Evolutionary conservation across 2,888 invertebrate genomes (phyloP).

Genomic region (Perithous albicinctus): DNA sequence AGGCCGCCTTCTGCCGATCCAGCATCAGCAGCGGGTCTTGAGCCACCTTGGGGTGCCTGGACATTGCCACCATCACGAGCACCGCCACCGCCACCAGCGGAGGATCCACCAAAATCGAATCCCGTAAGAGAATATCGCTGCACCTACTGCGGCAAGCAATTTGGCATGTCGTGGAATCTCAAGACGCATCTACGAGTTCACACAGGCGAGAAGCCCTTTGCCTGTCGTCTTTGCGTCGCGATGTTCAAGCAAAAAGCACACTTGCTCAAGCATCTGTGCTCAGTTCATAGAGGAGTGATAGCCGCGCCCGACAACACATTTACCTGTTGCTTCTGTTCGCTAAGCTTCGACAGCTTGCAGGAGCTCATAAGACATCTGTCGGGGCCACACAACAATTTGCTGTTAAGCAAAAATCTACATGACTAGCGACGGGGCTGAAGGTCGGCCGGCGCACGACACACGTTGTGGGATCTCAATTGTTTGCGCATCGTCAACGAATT

Average conservation of each 20-base stretch:
- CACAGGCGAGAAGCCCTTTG: constrained; percentile 95
- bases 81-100: constrained; percentile 86
- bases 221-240: constrained; percentile 94
- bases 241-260: constrained; percentile 97
- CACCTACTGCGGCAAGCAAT: constrained; percentile 95
- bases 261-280: constrained; percentile 94
- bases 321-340: constrained; percentile 95
- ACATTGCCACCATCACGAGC: constrained; percentile 86
- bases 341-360: constrained; percentile 94
- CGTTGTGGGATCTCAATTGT: background rate
- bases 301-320: constrained; percentile 92
- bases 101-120: constrained; percentile 87
- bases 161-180: constrained; percentile 97
- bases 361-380: constrained; percentile 95
- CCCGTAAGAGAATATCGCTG: constrained; percentile 94
- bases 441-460: constrained; percentile 73
- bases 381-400: constrained; percentile 94
- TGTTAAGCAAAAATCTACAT: constrained; percentile 94
- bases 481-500: too few species aligned
- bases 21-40: constrained; percentile 78
- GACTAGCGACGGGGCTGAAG: constrained; percentile 85
- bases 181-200: constrained; percentile 95
- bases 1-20: constrained; percentile 83
- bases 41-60: constrained; percentile 83
- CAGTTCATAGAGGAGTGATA: constrained; percentile 95